These are phyloP conservation scores for Agrenia bidenticulata DNA, from an alignment of 2,888 invertebrate species.

Conservation along the genomic window DNA sequence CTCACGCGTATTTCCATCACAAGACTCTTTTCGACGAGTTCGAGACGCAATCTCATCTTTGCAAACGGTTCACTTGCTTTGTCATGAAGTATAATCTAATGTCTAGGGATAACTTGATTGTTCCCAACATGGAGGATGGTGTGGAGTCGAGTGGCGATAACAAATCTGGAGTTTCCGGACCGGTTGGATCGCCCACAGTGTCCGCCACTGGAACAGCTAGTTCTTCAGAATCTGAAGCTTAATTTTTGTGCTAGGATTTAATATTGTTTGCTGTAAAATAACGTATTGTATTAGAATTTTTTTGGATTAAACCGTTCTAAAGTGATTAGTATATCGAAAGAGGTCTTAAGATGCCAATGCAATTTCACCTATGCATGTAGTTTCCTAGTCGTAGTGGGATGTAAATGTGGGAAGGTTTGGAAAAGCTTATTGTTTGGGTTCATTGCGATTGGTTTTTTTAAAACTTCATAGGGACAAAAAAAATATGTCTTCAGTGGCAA, in stretches of 20 bases:
- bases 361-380: no score
- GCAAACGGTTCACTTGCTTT: conserved; percentile 92
- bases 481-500: no score
- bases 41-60: conserved; percentile 83
- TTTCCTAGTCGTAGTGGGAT: no score
- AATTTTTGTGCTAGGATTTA: conserved; percentile 46
- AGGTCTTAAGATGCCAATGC: no score
- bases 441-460: no score
- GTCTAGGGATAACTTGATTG: conserved; percentile 97
- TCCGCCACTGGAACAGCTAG: conserved; percentile 45
- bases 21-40: conserved; percentile 95
- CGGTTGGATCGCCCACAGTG: conserved; percentile 4
- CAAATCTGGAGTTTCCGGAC: conserved; percentile 4
- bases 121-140: conserved; percentile 87
- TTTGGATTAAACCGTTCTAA: no score
- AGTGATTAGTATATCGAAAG: no score
- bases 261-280: no score
- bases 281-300: no score
- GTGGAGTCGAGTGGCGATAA: conserved; percentile 34
- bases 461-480: no score
- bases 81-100: conserved; percentile 98
- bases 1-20: conserved; percentile 99
- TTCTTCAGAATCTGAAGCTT: conserved; percentile 61
- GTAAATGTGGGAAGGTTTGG: no score
- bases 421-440: no score